Evolutionary conservation across 2,797 vertebrate genomes (phyloP).

Genomic region (Onychomys leucogaster): DNA sequence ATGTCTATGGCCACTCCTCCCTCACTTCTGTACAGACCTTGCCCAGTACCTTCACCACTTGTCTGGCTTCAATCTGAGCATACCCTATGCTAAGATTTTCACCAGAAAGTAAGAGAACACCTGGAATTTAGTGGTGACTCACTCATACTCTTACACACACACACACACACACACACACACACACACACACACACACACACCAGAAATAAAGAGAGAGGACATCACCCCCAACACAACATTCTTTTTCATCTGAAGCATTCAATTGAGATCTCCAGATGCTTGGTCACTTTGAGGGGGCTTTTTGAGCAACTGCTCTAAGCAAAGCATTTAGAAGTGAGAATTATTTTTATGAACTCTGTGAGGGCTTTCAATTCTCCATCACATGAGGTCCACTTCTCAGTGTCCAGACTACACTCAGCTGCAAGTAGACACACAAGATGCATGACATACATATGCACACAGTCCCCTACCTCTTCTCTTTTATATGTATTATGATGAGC

Average conservation of each 20-base stretch:
- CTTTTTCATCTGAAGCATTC: not conserved
- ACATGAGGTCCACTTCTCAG: not conserved
- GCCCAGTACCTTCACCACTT: no score
- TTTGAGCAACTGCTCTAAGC: not conserved
- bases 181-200: not conserved
- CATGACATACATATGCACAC: not conserved
- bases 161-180: accelerated
- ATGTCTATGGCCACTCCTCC: not conserved
- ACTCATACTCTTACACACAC: not conserved
- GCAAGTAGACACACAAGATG: accelerated
- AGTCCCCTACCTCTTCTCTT: accelerated
- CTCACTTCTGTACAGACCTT: not conserved
- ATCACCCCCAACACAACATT: not conserved
- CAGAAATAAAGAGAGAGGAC: not conserved
- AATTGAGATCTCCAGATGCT: not conserved
- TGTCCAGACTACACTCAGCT: not conserved
- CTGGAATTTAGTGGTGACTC: not conserved
- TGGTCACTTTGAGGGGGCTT: not conserved
- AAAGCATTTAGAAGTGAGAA: not conserved
- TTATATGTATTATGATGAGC: not conserved
- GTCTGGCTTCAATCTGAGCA: not conserved
- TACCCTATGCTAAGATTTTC: not conserved
- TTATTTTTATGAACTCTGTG: not conserved
- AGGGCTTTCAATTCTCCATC: not conserved
- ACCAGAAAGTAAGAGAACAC: not conserved